Evolutionary conservation across 2,113 vertebrate species (phyloP), one percentile per base, ranked within the genome.

Genomic region (Bubo scandiacus): DNA sequence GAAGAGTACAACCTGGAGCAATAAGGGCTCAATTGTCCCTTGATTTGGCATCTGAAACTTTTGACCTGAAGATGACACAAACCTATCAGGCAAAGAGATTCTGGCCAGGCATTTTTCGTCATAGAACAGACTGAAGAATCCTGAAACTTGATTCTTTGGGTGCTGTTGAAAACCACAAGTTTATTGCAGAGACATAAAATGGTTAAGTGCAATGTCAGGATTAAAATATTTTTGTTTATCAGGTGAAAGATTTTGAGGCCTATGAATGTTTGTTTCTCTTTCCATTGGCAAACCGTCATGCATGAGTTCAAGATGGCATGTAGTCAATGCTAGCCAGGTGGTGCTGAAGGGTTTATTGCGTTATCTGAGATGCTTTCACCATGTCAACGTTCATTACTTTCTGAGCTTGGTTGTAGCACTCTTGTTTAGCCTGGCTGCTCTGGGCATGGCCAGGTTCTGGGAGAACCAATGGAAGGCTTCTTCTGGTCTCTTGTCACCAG

Each of bases 241-340:
- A 54, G 12, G 10, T 4, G 18, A 54, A 77, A 70, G 9, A 23
- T 57, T 78, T 85, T 66, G 38, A 71, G 15, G 15, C 9, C 12
- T 59, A 2, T 25, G 2, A 16, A 38, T 42, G 4, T 3, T 74
- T 73, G 4, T 36, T 62, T 88, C 10, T 72, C 5, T 63, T 92
- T 88, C 32, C 5, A 16, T 27, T 72, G 21, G 5, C 25, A 67
- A 42, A 29, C 21, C 42, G 15, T 57, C 42, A 81, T 0, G 2
- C 4, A 6, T 6, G 12, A 63, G 8, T 34, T 63, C 30, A 63
- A 59, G 62, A 27, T 0, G 2, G 12, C 29, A 36, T 0, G 0
- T 6, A 34, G 34, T 38, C 22, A 61, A 0, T 32, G 16, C 15
- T 43, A 84, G 21, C 7, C 12, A 54, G 15, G n/a, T 45, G 3